These are phyloP conservation scores for Myotis davidii DNA, from an alignment of 2,113 vertebrate genomes.

Conservation along the genomic window DNA sequence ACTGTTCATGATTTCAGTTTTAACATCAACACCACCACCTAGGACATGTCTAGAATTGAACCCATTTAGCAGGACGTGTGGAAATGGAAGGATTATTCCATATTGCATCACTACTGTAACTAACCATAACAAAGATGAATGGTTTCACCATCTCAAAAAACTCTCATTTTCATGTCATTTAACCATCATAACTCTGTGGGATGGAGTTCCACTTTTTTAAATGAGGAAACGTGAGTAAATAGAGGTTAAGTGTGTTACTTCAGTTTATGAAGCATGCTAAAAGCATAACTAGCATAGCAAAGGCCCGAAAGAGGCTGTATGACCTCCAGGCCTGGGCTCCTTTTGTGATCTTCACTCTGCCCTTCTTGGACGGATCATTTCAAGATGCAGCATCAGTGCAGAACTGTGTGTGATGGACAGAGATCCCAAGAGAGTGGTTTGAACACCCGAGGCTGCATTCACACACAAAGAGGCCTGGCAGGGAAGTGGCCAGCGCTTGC, in stretches of 20 bases:
- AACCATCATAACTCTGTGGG: neutral
- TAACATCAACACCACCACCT: neutral
- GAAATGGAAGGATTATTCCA: neutral
- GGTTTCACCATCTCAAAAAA: neutral
- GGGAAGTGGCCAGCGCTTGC: neutral
- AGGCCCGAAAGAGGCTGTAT: neutral
- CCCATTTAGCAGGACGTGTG: neutral
- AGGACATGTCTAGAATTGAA: neutral
- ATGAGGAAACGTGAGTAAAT: neutral
- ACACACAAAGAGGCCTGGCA: neutral
- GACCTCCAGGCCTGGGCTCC: neutral
- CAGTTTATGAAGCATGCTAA: neutral
- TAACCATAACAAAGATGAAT: neutral
- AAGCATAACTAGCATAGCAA: neutral
- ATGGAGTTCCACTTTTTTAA: neutral
- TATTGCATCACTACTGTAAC: neutral
- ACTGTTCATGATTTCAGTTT: neutral
- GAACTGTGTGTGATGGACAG: neutral
- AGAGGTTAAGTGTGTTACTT: neutral
- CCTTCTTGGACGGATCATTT: neutral
- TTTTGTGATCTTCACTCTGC: neutral
- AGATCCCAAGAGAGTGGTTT: neutral
- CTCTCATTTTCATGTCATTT: neutral
- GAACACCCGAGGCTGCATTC: neutral
- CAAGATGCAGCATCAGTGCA: neutral